Percentiles rank a stretch among this genome's conserved stretches.
phyloP scores from a whole-genome alignment of 2,888 invertebrate genomes.

The Rhorus exstirpatorius region DNA sequence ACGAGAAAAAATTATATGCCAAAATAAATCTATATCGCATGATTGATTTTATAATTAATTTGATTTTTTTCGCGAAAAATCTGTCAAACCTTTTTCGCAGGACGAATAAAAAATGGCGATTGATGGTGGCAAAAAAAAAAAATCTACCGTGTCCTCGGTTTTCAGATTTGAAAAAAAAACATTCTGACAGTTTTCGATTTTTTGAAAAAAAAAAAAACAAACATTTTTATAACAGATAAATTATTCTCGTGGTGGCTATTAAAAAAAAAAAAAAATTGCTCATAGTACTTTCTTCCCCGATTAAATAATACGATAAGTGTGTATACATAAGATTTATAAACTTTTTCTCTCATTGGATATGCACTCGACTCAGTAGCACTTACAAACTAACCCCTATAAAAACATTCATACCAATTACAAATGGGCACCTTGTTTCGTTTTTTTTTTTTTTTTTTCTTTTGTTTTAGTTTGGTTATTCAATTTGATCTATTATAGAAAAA shows the following conservation, averaged over 20 bases:
- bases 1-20: neutral
- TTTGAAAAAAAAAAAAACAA: too few species aligned
- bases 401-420: constrained; percentile 45
- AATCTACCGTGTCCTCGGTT: too few species aligned
- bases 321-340: constrained; percentile 15
- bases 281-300: constrained; percentile 28
- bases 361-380: constrained; percentile 8
- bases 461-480: constrained; percentile 2
- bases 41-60: too few species aligned
- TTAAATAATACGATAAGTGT: constrained; percentile 19
- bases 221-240: too few species aligned
- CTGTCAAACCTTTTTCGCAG: too few species aligned
- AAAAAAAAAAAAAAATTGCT: constrained; percentile 27
- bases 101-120: too few species aligned
- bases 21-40: too few species aligned
- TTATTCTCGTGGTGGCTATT: neutral
- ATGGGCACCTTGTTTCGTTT: constrained; percentile 22
- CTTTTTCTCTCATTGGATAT: constrained; percentile 26
- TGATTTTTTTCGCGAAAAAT: too few species aligned
- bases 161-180: too few species aligned
- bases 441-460: constrained; percentile 1
- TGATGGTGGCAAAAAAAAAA: too few species aligned
- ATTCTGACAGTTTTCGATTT: too few species aligned
- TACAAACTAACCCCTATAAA: constrained; percentile 33
- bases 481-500: constrained; percentile 46